Evolutionary conservation across 2,888 invertebrate genomes (phyloP).

Genomic region (Aphelenchoides bicaudatus): DNA sequence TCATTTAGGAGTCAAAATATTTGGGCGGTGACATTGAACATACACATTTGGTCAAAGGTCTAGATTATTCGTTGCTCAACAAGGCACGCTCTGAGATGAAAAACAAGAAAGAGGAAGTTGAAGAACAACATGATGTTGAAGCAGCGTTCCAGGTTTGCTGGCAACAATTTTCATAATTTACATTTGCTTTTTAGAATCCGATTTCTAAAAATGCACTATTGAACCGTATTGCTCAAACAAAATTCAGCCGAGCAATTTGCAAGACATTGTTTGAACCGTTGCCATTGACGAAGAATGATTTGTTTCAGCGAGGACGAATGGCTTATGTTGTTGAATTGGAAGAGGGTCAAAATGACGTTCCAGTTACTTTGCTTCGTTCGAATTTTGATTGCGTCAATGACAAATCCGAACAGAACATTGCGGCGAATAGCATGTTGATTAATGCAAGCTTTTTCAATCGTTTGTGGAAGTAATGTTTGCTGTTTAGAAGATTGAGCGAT

Average conservation of each 20-base stretch:
- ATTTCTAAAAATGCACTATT: constrained; percentile 1
- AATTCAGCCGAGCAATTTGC: constrained; percentile 63
- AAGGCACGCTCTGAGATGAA: constrained; percentile 77
- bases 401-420: constrained; percentile 68
- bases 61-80: constrained; percentile 84
- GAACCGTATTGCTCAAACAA: constrained; percentile 38
- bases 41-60: constrained; percentile 90
- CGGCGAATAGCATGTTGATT: constrained; percentile 74
- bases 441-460: constrained; percentile 61
- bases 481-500: constrained; percentile 79
- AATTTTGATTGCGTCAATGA: constrained; percentile 69
- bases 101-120: constrained; percentile 65
- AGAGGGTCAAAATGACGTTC: constrained; percentile 85
- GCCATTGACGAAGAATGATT: constrained; percentile 70
- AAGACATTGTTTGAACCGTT: constrained; percentile 67
- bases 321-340: constrained; percentile 92
- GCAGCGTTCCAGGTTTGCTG: constrained; percentile 43
- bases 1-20: constrained; percentile 82
- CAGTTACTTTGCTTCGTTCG: constrained; percentile 71
- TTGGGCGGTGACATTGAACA: constrained; percentile 99
- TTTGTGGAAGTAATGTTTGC: constrained; percentile 3
- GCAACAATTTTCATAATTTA: not conserved
- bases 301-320: constrained; percentile 92
- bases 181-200: constrained; percentile 13
- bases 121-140: constrained; percentile 61